Base-by-base conservation (phyloP, 2,797 vertebrate genomes). In the Tokudaia tokunoshimensis region DNA sequence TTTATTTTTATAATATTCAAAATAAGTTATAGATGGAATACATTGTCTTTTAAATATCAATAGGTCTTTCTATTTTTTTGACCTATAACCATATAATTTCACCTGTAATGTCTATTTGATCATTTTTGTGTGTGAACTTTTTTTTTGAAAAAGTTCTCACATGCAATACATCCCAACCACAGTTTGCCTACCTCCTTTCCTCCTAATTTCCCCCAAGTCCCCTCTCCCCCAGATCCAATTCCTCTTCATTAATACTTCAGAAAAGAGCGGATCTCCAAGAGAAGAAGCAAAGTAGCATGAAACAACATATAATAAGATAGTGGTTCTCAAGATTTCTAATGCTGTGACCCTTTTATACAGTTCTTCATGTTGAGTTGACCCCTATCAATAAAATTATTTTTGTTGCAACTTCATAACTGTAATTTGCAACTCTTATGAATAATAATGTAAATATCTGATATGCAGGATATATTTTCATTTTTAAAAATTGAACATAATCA, bases 1-100 rank as follows among this genome's bases (percentile, higher is more conserved):
- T 87, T 95, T 34, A 67, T 67, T 34, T 34, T 67, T 80, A 84
- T 52, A 7, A 29, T 79, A 93, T 80, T 94, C 72, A 63, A 84
- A 41, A 41, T 41, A 84, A 96, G 19, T 84, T 84, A 47, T 11
- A 83, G 37, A 20, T 65, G n/a, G 19, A 37, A 65, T 20, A 59
- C n/a, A 74, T 82, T 72, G 55, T 65, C 15, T n/a, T 83, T 52
- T n/a, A 47, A 67, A 78, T 85, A 52, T 76, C 59, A 6, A 34
- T 81, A 59, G 55, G 4, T 82, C 59, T 63, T 81, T 89, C 37
- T 61, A 11, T 74, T 17, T 95, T 8, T 63, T 85, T 79, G 11
- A 59, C 15, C 50, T 79, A 12, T 70, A 82, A 13, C 61, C 67
- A 31, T 79, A 74, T 44, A 4, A n/a, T 94, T 96, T 91, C 37